A percentile compares a stretch with the other conserved stretches of the same genome.
These are phyloP conservation scores for Megatriorchis doriae DNA, from an alignment of 2,113 vertebrate genomes.

Conservation along the genomic window DNA sequence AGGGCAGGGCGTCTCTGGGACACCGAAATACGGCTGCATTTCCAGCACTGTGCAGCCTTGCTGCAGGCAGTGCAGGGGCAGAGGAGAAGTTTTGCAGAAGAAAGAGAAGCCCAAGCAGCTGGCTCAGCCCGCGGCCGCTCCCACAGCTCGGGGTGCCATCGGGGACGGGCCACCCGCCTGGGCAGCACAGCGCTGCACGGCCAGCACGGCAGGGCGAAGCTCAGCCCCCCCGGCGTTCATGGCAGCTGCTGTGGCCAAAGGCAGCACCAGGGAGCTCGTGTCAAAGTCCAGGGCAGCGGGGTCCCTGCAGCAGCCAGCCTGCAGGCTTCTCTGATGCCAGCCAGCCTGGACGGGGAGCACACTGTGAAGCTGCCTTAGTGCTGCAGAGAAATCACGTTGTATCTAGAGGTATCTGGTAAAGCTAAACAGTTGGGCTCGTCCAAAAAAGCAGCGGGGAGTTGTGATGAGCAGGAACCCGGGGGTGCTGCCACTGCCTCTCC, in stretches of 20 bases:
- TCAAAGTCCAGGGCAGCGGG: too few relatives aligned
- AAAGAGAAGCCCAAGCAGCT: neutral
- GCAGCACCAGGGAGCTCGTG: neutral
- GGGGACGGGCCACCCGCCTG: neutral
- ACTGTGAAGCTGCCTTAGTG: rapidly evolving
- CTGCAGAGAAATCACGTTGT: neutral
- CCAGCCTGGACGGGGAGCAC: neutral
- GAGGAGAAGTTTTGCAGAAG: neutral
- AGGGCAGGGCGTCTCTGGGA: neutral
- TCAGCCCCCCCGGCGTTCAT: rapidly evolving
- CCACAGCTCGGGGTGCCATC: neutral
- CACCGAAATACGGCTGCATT: neutral
- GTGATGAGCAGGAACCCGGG: rapidly evolving
- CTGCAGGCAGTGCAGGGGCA: neutral
- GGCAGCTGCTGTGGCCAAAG: neutral
- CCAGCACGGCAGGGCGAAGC: neutral
- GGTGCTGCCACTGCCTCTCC: neutral
- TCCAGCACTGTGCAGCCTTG: neutral
- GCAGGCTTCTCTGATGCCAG: neutral
- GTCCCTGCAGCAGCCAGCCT: neutral
- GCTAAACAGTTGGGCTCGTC: neutral
- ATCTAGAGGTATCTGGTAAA: neutral
- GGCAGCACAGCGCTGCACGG: rapidly evolving
- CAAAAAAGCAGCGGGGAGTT: neutral
- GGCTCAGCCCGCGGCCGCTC: neutral